phyloP scores from a whole-genome alignment of 2,797 vertebrate species.

The Heteromormyrus szaboi region DNA sequence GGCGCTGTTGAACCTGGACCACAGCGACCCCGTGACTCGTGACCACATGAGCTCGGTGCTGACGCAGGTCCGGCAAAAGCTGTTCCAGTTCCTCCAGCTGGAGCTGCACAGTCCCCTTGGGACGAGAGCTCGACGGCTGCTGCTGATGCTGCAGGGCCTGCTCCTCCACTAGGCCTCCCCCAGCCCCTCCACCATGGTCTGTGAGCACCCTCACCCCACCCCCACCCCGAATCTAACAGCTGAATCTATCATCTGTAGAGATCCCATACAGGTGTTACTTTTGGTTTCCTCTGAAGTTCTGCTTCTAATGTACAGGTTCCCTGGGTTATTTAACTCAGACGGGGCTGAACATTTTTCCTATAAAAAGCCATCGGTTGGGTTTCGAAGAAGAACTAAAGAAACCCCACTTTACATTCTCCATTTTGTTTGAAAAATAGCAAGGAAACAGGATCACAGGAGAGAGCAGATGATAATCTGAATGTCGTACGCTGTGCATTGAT shows the following conservation, averaged over 20 bases:
- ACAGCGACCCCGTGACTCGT: conserved; percentile 86
- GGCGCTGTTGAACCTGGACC: conserved; percentile 93
- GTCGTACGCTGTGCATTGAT: background rate
- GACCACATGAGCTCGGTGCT: conserved; percentile 96
- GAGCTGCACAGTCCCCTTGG: conserved; percentile 77
- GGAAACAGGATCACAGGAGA: background rate
- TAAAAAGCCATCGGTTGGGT: background rate
- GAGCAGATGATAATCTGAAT: background rate
- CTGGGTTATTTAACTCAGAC: background rate
- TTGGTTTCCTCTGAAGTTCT: background rate
- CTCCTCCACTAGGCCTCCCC: conserved; percentile 62
- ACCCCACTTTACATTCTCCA: background rate
- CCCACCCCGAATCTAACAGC: background rate
- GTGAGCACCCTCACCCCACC: background rate
- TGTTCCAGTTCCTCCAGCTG: conserved; percentile 84
- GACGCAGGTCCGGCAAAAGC: conserved; percentile 86
- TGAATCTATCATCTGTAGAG: background rate
- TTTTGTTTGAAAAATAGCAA: background rate
- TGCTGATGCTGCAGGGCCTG: conserved; percentile 94
- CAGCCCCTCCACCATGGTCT: background rate
- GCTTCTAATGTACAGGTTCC: no score
- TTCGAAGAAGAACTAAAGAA: background rate
- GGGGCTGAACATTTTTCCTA: background rate
- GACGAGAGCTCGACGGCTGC: conserved; percentile 83
- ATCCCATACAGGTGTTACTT: background rate